Evolutionary conservation across 2,888 invertebrate genomes (phyloP), one percentile per base, ranked within the genome.

Genomic region (Dysmachus trigonus): DNA sequence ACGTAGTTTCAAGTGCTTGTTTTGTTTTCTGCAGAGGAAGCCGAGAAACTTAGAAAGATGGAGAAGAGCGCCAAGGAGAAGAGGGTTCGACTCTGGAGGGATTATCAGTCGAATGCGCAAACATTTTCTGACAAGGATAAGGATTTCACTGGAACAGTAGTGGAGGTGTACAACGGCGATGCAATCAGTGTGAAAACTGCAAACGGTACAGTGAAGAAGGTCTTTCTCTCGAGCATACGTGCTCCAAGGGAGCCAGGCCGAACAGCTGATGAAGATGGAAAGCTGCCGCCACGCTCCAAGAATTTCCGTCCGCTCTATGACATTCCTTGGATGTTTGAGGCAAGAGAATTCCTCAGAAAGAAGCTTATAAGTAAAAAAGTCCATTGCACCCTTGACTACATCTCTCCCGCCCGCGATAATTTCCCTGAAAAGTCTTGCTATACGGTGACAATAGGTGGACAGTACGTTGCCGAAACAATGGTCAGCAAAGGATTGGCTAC

Each of bases 301-400:
- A 95, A 95, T 87, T 96, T 95, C 91, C 95, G 98, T 89, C 98
- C 99, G 0, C 94, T 99, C 0, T 99, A 99, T 91, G 99, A 99
- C 91, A 97, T 99, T 90, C 99, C 99, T 1, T 98, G 97, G 95
- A 97, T 99, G 98, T 99, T 96, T 91, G 99, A 99, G 92, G 98
- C 99, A 0, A 95, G 99, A 84, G 99, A 99, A 93, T 99, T 97
- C 91, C 93, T 99, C 51, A 94, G 99, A 72, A 99, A 98, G 91
- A 98, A 98, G 91, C 93, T 99, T 15, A 95, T 99, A 90, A 98
- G 98, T 81, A 99, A 99, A 92, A 97, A 96, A 92, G 97, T 99
- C 0, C 96, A 96, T 89, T 97, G 99, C 8, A 95, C 95, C 30
- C 95, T 99, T 33, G 99, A 99, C 92, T 99, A 99, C 91, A 96